Evolutionary conservation across 2,113 vertebrate genomes (phyloP).

Genomic region (Chascanopsetta lugubris): DNA sequence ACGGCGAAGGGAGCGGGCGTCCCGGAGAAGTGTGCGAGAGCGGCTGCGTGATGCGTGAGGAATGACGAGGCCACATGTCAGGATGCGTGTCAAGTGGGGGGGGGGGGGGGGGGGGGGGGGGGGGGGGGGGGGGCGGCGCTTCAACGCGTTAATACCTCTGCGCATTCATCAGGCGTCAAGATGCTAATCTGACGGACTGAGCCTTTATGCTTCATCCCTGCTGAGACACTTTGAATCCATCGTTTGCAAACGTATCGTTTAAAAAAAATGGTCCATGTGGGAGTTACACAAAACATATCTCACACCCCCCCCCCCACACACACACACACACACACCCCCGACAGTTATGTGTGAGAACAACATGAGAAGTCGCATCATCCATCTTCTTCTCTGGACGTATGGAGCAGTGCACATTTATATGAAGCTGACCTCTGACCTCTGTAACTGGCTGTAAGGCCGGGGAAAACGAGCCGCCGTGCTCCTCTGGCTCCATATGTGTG

Average conservation of each 20-base stretch:
- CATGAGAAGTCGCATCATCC: constrained; percentile 33
- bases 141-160: constrained; percentile 5
- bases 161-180: constrained; percentile 5
- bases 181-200: constrained; percentile 34
- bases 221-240: constrained; percentile 42
- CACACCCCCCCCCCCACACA: too few species aligned
- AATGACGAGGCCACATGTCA: not conserved
- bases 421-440: constrained; percentile 57
- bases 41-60: constrained; percentile 6
- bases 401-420: constrained; percentile 48
- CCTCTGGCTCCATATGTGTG: constrained; percentile 1
- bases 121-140: not conserved
- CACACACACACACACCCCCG: too few species aligned
- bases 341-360: constrained; percentile 51
- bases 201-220: constrained; percentile 24
- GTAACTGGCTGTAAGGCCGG: constrained; percentile 48
- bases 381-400: constrained; percentile 44
- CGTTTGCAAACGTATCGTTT: too few species aligned
- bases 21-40: not conserved
- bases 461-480: constrained; percentile 40
- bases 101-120: too few species aligned
- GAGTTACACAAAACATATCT: constrained; percentile 27
- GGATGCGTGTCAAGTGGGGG: constrained; percentile 1
- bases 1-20: not conserved
- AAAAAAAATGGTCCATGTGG: too few species aligned